A percentile compares a stretch with the other conserved stretches of the same genome.
phyloP scores from a whole-genome alignment of 2,113 vertebrate genomes.

The Merops nubicus region DNA sequence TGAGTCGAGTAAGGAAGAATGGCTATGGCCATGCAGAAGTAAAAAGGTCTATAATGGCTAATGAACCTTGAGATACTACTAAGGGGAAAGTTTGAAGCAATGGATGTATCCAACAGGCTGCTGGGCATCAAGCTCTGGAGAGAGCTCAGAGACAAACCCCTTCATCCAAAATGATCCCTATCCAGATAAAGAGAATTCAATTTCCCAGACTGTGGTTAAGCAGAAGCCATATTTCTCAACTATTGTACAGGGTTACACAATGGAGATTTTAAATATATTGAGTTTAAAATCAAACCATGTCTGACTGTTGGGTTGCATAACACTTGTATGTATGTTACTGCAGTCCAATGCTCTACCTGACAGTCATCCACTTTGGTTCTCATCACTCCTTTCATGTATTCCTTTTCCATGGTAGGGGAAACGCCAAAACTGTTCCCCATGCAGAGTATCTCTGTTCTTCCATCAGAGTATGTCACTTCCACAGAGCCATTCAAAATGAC shows the following conservation, averaged over 20 bases:
- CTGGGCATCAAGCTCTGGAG: background rate
- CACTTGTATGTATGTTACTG: background rate
- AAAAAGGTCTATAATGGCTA: background rate
- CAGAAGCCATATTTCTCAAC: background rate
- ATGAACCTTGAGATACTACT: background rate
- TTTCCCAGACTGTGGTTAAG: background rate
- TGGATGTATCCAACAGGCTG: background rate
- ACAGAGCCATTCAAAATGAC: constrained; percentile 98
- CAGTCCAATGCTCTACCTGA: constrained; percentile 80
- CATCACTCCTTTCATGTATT: constrained; percentile 98
- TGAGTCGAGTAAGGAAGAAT: background rate
- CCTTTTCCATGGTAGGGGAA: constrained; percentile 96
- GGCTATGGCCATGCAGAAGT: background rate
- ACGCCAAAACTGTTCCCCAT: constrained; percentile 99
- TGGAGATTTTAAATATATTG: background rate
- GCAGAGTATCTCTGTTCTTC: constrained; percentile 92
- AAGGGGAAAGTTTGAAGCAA: background rate
- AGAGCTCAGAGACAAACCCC: background rate
- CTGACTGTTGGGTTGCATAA: background rate
- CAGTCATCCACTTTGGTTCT: constrained; percentile 99
- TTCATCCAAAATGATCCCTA: background rate
- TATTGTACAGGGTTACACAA: background rate
- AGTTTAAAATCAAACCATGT: background rate
- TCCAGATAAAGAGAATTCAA: background rate
- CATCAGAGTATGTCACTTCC: constrained; percentile 93